phyloP scores from a whole-genome alignment of 2,888 invertebrate genomes.

The Netelia inedita region DNA sequence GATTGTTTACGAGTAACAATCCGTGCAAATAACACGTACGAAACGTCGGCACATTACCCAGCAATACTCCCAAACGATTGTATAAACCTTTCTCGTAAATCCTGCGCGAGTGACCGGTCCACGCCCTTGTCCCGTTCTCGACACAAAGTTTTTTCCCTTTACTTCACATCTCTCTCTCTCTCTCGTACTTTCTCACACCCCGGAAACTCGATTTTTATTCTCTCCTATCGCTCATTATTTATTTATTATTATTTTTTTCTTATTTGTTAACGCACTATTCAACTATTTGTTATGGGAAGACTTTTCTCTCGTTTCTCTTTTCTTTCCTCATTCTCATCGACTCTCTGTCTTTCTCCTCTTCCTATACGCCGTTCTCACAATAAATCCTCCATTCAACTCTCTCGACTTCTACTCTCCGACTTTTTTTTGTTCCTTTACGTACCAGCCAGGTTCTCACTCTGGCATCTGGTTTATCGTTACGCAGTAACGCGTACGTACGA shows the following conservation, averaged over 20 bases:
- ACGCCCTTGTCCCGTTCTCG: conserved; percentile 50
- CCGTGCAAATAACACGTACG: conserved; percentile 61
- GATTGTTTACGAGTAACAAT: conserved; percentile 70
- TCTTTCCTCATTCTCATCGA: conserved; percentile 36
- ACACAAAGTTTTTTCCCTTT: conserved; percentile 1
- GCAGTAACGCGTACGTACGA: conserved; percentile 52
- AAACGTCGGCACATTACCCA: conserved; percentile 55
- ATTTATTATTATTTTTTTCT: conserved; percentile 1
- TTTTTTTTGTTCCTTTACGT: conserved; percentile 27
- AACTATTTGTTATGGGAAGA: conserved; percentile 19
- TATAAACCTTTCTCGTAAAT: conserved; percentile 62
- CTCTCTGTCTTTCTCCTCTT: conserved; percentile 9
- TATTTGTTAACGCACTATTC: not conserved
- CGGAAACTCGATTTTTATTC: not conserved
- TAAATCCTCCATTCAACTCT: conserved; percentile 46
- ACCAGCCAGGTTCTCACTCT: conserved; percentile 22
- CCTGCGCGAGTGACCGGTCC: conserved; percentile 43
- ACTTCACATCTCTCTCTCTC: not conserved
- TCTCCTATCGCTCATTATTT: not conserved
- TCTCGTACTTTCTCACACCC: not conserved
- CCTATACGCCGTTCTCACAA: conserved; percentile 38
- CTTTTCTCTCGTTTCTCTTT: conserved; percentile 13
- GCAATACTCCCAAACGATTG: conserved; percentile 31
- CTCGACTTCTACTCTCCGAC: conserved; percentile 50
- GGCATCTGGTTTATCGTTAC: conserved; percentile 66